Conservation (phyloP, 2,888 invertebrate genomes). For the Digitonthophagus gazella region DNA sequence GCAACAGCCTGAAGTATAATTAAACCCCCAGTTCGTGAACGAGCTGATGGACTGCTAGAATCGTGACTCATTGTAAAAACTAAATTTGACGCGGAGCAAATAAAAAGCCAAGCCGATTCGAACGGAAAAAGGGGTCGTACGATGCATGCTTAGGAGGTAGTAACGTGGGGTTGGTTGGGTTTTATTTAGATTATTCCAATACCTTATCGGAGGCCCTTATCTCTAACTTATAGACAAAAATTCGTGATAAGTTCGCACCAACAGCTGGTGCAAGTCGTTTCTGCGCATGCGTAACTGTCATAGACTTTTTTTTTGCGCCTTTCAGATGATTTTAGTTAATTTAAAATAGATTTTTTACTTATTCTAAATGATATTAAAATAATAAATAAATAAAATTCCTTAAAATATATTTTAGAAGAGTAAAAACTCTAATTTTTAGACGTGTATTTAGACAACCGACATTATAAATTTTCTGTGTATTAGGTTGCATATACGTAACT, state of each 20-base stretch:
- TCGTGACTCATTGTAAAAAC: slow-evolving; percentile 41
- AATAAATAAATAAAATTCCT: no score
- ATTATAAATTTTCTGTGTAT: no score
- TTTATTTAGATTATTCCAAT: background rate
- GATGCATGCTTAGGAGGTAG: no score
- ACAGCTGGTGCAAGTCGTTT: background rate
- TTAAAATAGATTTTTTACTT: no score
- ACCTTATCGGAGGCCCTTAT: background rate
- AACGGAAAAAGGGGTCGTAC: no score
- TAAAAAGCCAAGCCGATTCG: background rate
- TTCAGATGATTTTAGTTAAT: no score
- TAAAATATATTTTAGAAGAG: no score
- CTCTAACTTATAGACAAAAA: background rate
- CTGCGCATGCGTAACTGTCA: background rate
- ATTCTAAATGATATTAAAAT: no score
- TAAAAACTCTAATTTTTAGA: no score
- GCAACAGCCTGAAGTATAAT: slow-evolving; percentile 23
- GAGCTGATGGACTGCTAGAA: slow-evolving; percentile 33
- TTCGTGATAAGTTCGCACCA: background rate
- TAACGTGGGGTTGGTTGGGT: no score
- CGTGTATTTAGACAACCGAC: no score
- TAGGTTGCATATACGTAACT: no score
- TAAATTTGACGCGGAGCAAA: slow-evolving; percentile 8
- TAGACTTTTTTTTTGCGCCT: background rate
- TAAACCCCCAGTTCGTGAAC: slow-evolving; percentile 9